Evolutionary conservation across 2,113 vertebrate species (phyloP).

Genomic region (Laticauda laticaudata): DNA sequence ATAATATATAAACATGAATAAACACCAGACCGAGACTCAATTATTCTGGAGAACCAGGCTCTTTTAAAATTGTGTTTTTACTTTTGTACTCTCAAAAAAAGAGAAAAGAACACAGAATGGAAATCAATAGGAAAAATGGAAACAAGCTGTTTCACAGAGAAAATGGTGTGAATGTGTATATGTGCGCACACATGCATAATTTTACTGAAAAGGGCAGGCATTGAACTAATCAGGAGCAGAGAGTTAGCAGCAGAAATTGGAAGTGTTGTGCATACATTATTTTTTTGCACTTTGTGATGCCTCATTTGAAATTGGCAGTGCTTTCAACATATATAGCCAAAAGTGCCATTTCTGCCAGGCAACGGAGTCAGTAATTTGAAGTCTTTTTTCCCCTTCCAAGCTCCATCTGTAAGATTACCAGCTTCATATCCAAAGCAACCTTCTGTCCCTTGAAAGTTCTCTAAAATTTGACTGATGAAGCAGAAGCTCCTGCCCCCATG

Average conservation of each 20-base stretch:
- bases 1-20: neutral
- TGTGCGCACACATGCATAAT: neutral
- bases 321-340: neutral
- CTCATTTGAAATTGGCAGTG: conserved; percentile 9
- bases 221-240: accelerated
- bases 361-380: neutral
- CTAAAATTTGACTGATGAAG: neutral
- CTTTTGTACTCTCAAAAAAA: conserved; percentile 35
- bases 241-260: neutral
- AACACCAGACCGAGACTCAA: neutral
- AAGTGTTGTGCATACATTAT: neutral
- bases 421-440: neutral
- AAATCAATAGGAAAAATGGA: neutral
- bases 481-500: neutral
- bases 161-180: neutral
- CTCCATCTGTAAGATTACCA: neutral
- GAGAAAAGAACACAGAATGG: conserved; percentile 15
- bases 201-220: conserved; percentile 7
- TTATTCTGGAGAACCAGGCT: neutral
- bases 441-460: neutral
- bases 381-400: neutral
- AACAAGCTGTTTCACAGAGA: conserved; percentile 2
- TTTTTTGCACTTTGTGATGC: neutral
- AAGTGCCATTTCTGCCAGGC: neutral
- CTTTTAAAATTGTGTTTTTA: conserved; percentile 17